Conservation (phyloP, 2,113 vertebrate genomes). For the Andinoacara biseriatus region DNA sequence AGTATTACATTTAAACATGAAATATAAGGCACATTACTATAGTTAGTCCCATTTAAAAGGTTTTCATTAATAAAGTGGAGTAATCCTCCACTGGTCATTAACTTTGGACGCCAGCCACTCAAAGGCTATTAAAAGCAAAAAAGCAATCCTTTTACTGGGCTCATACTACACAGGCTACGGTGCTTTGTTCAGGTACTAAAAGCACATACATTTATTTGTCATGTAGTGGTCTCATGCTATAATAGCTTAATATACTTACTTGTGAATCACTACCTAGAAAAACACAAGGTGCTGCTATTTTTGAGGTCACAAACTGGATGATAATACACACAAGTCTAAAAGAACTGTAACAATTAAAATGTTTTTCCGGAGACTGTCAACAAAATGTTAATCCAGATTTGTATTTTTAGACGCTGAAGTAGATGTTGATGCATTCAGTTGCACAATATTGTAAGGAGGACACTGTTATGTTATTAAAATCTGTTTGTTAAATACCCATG, state of each 20-base stretch:
- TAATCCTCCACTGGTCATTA: background rate
- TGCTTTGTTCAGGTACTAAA: background rate
- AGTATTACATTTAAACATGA: background rate
- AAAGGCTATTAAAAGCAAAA: background rate
- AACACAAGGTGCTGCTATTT: background rate
- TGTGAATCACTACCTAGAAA: too few relatives aligned
- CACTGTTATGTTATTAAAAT: background rate
- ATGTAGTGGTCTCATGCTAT: background rate
- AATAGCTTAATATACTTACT: background rate
- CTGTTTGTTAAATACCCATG: background rate
- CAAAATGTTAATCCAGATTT: background rate
- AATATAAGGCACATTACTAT: background rate
- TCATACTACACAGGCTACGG: background rate
- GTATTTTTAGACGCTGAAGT: background rate
- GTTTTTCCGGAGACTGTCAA: background rate
- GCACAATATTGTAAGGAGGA: background rate
- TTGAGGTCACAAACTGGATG: background rate
- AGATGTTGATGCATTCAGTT: background rate
- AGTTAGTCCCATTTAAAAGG: background rate
- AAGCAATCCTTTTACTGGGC: background rate
- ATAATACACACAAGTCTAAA: background rate
- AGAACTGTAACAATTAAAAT: background rate
- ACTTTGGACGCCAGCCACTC: background rate
- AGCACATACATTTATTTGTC: background rate
- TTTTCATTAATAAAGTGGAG: background rate